phyloP scores from a whole-genome alignment of 53 echinoderm and acorn worm species.

The Echinometra lucunter region DNA sequence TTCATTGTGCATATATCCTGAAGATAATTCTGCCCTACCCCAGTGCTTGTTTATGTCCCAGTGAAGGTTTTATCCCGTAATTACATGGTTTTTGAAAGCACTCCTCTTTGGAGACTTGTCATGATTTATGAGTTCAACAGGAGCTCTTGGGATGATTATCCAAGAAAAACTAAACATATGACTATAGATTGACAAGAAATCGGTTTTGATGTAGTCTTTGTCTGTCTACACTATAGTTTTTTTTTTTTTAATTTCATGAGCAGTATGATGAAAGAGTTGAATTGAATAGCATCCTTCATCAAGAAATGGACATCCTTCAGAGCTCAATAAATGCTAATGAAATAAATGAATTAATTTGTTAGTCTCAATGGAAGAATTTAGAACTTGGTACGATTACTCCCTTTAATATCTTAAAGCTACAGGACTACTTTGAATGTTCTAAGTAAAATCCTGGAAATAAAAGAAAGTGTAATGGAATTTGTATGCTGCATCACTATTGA shows the following conservation, averaged over 20 bases:
- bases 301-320: not conserved
- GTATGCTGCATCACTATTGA: not conserved
- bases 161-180: not conserved
- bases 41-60: not conserved
- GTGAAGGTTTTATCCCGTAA: conserved; percentile 20
- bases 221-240: not conserved
- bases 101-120: not conserved
- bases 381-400: not conserved
- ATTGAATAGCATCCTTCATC: not conserved
- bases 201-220: not conserved
- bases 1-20: conserved; percentile 3
- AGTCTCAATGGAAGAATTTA: not conserved
- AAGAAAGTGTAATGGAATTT: not conserved
- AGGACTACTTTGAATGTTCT: too few relatives aligned
- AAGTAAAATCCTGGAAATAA: not conserved
- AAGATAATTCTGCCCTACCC: conserved; percentile 3
- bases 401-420: too few relatives aligned
- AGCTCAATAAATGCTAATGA: not conserved
- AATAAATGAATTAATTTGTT: not conserved
- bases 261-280: not conserved
- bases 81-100: not conserved
- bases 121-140: not conserved
- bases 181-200: not conserved
- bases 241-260: not conserved
- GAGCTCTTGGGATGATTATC: not conserved